Evolutionary conservation across 1,140 invertebrate species (phyloP).

Genomic region (Caerostris darwini): DNA sequence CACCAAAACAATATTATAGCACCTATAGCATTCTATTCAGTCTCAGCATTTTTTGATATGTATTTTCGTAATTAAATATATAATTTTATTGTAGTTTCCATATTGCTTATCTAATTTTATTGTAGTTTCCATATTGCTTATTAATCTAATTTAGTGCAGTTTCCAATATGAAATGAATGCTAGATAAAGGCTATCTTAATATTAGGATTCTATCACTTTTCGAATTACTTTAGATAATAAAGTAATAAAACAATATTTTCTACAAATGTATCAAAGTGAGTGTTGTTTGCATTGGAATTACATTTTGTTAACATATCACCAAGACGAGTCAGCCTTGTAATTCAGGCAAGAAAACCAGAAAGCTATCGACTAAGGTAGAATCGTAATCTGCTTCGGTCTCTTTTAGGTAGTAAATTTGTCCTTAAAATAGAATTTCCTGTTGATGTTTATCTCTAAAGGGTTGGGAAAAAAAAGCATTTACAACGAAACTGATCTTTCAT

Average conservation of each 20-base stretch:
- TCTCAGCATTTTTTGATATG: too few species aligned
- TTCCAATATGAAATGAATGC: too few species aligned
- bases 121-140: too few species aligned
- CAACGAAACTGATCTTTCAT: neutral
- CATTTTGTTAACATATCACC: neutral
- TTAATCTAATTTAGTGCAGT: too few species aligned
- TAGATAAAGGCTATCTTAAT: too few species aligned
- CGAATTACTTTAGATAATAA: neutral
- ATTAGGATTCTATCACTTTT: too few species aligned
- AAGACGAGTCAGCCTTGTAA: neutral
- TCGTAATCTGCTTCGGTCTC: neutral
- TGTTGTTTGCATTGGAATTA: neutral
- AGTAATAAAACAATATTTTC: slow-evolving; percentile 12
- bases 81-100: too few species aligned
- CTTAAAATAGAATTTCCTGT: neutral
- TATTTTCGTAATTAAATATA: too few species aligned
- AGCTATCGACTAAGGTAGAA: neutral
- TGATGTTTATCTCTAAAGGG: neutral
- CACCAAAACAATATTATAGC: too few species aligned
- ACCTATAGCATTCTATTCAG: too few species aligned
- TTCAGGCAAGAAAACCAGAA: neutral
- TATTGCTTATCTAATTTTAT: too few species aligned
- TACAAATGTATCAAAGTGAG: neutral
- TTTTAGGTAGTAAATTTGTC: neutral
- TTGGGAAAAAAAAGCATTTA: neutral